Evolutionary conservation across 2,888 invertebrate genomes (phyloP).

Genomic region (Platynereis dumerilii): DNA sequence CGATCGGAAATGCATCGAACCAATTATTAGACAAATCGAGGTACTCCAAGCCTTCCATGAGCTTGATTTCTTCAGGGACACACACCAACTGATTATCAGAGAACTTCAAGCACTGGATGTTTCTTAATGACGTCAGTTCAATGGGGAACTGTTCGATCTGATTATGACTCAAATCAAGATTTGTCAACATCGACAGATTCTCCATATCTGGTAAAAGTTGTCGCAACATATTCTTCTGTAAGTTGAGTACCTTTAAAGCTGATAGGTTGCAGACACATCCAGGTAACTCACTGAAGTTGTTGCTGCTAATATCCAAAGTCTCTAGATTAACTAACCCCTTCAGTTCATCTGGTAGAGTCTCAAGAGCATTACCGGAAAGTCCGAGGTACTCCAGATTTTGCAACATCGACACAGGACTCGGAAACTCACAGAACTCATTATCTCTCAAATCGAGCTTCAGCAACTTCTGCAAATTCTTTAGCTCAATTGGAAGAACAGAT

Average conservation of each 20-base stretch:
- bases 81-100: slow-evolving; percentile 46
- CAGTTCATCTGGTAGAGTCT: slow-evolving; percentile 48
- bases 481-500: slow-evolving; percentile 51
- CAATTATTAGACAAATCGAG: slow-evolving; percentile 55
- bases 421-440: slow-evolving; percentile 41
- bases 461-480: slow-evolving; percentile 50
- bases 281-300: slow-evolving; percentile 46
- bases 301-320: slow-evolving; percentile 42
- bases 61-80: slow-evolving; percentile 76
- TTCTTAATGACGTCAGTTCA: slow-evolving; percentile 43
- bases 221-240: slow-evolving; percentile 44
- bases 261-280: slow-evolving; percentile 46
- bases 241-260: slow-evolving; percentile 42
- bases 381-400: slow-evolving; percentile 47
- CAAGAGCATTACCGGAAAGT: slow-evolving; percentile 49
- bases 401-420: slow-evolving; percentile 23
- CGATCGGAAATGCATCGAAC: slow-evolving; percentile 53
- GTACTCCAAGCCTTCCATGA: slow-evolving; percentile 66
- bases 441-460: slow-evolving; percentile 49
- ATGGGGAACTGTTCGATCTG: slow-evolving; percentile 42
- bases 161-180: slow-evolving; percentile 45
- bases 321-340: slow-evolving; percentile 46
- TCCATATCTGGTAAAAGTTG: slow-evolving; percentile 45
- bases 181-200: slow-evolving; percentile 42
- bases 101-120: slow-evolving; percentile 46